phyloP scores from a whole-genome alignment of 1,140 invertebrate genomes.

The Zaprionus inermis region DNA sequence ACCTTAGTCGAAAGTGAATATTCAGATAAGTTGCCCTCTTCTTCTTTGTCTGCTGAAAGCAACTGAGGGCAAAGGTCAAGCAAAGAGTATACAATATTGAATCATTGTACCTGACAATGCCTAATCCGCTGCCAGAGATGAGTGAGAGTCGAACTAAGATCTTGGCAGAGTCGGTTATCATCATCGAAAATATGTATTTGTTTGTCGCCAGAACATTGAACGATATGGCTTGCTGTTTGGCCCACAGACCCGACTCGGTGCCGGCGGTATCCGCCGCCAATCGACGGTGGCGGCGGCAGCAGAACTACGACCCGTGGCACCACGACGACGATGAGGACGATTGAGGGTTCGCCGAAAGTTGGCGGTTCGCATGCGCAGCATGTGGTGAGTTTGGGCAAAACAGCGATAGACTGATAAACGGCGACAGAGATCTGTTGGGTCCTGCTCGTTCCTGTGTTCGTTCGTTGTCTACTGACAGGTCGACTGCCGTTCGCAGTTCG shows the following conservation, averaged over 20 bases:
- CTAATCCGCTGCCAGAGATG: conserved; percentile 10
- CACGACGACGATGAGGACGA: conserved; percentile 16
- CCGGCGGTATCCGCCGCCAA: conserved; percentile 58
- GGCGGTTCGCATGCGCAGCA: conserved; percentile 62
- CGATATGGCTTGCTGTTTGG: conserved; percentile 30
- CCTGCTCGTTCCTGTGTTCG: neutral
- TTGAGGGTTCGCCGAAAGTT: conserved; percentile 21
- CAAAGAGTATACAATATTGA: conserved; percentile 32
- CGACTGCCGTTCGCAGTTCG: conserved; percentile 33
- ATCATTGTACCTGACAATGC: conserved; percentile 44
- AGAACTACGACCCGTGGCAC: conserved; percentile 9
- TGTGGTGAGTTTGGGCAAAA: conserved; percentile 57
- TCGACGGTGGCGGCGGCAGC: conserved; percentile 39
- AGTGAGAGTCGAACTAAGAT: conserved; percentile 5
- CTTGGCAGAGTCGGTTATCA: conserved; percentile 13
- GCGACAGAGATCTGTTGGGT: conserved; percentile 48
- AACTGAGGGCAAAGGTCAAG: conserved; percentile 30
- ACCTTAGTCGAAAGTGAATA: conserved; percentile 4
- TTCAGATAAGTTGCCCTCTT: neutral
- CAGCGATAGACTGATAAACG: conserved; percentile 78
- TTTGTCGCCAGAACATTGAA: conserved; percentile 68
- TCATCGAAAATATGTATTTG: conserved; percentile 73
- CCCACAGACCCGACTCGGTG: neutral
- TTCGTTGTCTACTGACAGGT: conserved; percentile 8
- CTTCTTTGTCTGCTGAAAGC: neutral